Base-by-base conservation (phyloP, 2,797 vertebrate genomes). In the Chrysocyon brachyurus region DNA sequence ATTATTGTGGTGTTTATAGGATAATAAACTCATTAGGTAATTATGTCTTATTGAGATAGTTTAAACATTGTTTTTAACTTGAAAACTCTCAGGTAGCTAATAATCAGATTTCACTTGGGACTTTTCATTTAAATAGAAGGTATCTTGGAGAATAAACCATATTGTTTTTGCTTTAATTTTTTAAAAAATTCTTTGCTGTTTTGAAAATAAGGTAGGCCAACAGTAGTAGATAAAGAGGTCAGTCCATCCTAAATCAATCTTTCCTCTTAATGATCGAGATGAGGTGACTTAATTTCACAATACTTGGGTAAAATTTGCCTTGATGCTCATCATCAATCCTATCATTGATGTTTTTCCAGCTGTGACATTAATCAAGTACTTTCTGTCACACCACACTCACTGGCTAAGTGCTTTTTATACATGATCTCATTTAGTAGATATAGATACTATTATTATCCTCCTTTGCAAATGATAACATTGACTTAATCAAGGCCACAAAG, bases 1-100 rank as follows among this genome's bases (percentile, higher is more conserved):
- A 98, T 98, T 98, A 82, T 49, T 92, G 14, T 24, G 14, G 46
- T 96, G 40, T 98, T 98, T 97, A 92, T 95, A 94, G 93, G 97
- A 94, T 97, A 97, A 97, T 96, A 98, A 97, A 98, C 91, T 97
- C 91, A 96, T 98, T 96, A 90, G 63, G 86, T 90, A 98, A 97
- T 97, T 98, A 87, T 36, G 59, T 98, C 96, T 98, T 97, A 91
- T 97, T 97, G 97, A 97, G 95, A 73, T 97, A 97, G 92, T 93
- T 91, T 85, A 97, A 92, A 92, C 49, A 87, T 95, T 98, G 33
- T 95, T 31, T 11, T 94, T 93, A 98, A 91, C 87, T 97, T 87
- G 93, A 97, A 98, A 94, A 12, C 40, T 94, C 95, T 98, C 26
- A 70, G 89, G 87, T 97, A 95, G 83, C 52, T 78, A 98, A 96